These are phyloP conservation scores for Sylvilagus floridanus DNA, from an alignment of 2,797 vertebrate species.

Conservation along the genomic window DNA sequence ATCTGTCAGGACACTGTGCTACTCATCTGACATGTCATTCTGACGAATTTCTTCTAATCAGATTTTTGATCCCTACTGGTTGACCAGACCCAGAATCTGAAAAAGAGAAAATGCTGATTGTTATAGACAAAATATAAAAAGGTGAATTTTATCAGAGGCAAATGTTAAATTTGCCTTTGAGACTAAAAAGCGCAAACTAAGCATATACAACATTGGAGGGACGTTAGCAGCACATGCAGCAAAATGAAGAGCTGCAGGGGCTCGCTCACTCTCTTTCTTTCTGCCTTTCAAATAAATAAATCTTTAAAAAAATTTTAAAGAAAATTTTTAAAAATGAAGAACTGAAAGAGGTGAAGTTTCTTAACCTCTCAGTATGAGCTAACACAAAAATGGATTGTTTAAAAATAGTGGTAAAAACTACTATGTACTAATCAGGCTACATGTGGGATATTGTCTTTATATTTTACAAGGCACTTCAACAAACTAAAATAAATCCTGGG, in stretches of 20 bases:
- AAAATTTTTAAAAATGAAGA: no score
- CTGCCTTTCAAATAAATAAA: no score
- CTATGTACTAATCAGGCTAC: not conserved
- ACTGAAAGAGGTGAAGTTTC: not conserved
- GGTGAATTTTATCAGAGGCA: slow-evolving; percentile 18
- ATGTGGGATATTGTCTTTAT: slow-evolving; percentile 20
- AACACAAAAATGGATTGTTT: not conserved
- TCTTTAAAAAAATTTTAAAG: no score
- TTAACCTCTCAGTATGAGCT: not conserved
- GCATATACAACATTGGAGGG: not conserved
- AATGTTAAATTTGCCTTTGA: slow-evolving; percentile 27
- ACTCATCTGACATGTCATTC: not conserved
- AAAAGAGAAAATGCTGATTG: not conserved
- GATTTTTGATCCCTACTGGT: not conserved
- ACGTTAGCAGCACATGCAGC: not conserved
- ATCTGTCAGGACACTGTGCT: not conserved
- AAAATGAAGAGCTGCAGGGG: not conserved
- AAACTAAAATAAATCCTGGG: slow-evolving; percentile 26
- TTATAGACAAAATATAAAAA: slow-evolving; percentile 31
- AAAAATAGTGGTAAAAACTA: not conserved
- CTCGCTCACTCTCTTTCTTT: no score
- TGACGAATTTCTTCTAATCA: slow-evolving; percentile 25
- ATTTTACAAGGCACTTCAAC: slow-evolving; percentile 30
- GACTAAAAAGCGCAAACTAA: slow-evolving; percentile 25
- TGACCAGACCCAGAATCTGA: slow-evolving; percentile 11